Base-by-base conservation (phyloP, 2,797 vertebrate genomes). In the Enoplosus armatus region DNA sequence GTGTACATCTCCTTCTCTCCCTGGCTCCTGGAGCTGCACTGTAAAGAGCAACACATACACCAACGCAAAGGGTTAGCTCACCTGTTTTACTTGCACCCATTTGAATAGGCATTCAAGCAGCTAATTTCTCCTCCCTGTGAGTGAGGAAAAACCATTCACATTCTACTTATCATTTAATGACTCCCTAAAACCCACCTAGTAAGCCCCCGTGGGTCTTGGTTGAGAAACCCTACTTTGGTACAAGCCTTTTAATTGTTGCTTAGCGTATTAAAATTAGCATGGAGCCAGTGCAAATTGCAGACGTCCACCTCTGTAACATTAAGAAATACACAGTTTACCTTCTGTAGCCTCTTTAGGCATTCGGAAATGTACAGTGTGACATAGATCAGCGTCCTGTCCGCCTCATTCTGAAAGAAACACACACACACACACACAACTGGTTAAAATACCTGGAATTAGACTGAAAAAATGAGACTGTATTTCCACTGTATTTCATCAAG, bases 1-100 rank as follows among this genome's bases (percentile, higher is more conserved):
- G 97, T 98, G 90, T 99, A 99, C 98, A 99, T 99, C 86, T 99
- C 97, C 79, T 99, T 99, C 90, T 99, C 98, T 47, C 97, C 98
- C 90, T 99, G 97, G 78, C 95, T 93, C 93, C 94, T 97, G 86
- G 97, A 98, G 91, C 96, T 98, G 87, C 98, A 99, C 98, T 99
- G 89, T 70, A 93, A 92, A 84, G 16, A 69, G 31, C 22, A 55
- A 82, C 14, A 72, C 8, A 77, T 1, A 31, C 9, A 37, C 3
- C 67, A 69, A 50, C 11, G 10, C 16, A 71, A 29, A 39, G 14
- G 10, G 20, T 75, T 22, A 68, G 22, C 26, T 50, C 27, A n/a
- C 7, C 12, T 7, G 3, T 51, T 80, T 62, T 27, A 65, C 22
- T 15, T 11, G 33, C 16, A 66, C 9, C 16, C 12, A 63, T 58